These are phyloP conservation scores for Penelope pileata DNA, from an alignment of 2,113 vertebrate species.

Conservation along the genomic window DNA sequence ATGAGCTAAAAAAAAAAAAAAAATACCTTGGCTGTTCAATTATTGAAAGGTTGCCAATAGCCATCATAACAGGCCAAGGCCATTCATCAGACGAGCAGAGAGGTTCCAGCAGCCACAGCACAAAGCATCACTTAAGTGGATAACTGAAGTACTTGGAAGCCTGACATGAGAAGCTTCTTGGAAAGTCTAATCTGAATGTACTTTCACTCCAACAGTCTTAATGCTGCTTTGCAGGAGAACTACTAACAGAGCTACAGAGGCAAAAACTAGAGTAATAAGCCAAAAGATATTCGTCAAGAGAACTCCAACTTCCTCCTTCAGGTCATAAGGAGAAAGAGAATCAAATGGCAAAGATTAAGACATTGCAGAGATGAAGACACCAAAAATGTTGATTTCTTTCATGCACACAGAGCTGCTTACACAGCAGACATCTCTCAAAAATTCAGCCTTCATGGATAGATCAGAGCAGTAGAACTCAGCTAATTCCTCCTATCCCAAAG, in stretches of 20 bases:
- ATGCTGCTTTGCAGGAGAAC: neutral
- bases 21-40: neutral
- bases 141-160: neutral
- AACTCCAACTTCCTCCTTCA: too few species aligned
- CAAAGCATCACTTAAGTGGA: neutral
- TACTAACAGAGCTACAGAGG: neutral
- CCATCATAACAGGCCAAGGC: accelerated
- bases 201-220: neutral
- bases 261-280: neutral
- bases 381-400: neutral
- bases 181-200: neutral
- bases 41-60: neutral
- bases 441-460: accelerated
- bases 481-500: neutral
- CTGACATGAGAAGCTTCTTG: neutral
- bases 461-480: accelerated
- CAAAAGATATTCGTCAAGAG: neutral
- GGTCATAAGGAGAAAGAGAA: neutral
- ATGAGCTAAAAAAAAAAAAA: too few species aligned
- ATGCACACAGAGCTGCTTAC: neutral
- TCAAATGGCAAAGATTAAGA: neutral
- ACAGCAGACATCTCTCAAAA: neutral
- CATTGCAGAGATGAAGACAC: accelerated
- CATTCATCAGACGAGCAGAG: neutral
- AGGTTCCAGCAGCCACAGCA: neutral